Percentiles rank a stretch among this genome's conserved stretches.
phyloP scores from a whole-genome alignment of 2,888 invertebrate species.

The Rhagophthalmus giganteus region DNA sequence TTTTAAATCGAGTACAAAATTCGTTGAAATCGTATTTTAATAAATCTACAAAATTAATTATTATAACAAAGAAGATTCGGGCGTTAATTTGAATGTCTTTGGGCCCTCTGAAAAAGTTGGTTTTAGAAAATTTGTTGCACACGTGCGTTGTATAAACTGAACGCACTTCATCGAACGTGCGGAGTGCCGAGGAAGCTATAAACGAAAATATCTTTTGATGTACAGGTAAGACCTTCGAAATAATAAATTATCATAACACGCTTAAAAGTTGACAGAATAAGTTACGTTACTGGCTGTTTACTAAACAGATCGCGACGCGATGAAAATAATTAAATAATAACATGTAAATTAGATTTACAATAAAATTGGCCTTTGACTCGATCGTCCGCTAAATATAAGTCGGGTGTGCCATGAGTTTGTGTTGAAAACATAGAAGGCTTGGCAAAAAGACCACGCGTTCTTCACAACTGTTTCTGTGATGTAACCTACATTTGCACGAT shows the following conservation, averaged over 20 bases:
- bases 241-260: too few species aligned
- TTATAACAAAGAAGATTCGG: too few species aligned
- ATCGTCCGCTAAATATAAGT: slow-evolving; percentile 35
- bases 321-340: neutral
- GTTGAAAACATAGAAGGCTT: slow-evolving; percentile 41
- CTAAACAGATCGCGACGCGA: too few species aligned
- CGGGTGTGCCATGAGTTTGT: slow-evolving; percentile 38
- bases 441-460: slow-evolving; percentile 37
- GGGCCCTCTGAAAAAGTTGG: too few species aligned
- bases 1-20: neutral
- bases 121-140: slow-evolving; percentile 15
- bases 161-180: slow-evolving; percentile 2
- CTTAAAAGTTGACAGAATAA: too few species aligned
- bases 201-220: slow-evolving; percentile 25
- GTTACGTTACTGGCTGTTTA: too few species aligned
- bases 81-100: too few species aligned
- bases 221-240: slow-evolving; percentile 6
- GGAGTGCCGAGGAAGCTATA: slow-evolving; percentile 15
- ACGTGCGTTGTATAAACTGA: slow-evolving; percentile 20
- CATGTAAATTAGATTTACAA: too few species aligned
- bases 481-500: slow-evolving; percentile 27
- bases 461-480: slow-evolving; percentile 16
- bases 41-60: too few species aligned
- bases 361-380: neutral
- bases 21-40: neutral